Base-by-base conservation (phyloP, 2,888 invertebrate genomes). In the Norana najaformis region DNA sequence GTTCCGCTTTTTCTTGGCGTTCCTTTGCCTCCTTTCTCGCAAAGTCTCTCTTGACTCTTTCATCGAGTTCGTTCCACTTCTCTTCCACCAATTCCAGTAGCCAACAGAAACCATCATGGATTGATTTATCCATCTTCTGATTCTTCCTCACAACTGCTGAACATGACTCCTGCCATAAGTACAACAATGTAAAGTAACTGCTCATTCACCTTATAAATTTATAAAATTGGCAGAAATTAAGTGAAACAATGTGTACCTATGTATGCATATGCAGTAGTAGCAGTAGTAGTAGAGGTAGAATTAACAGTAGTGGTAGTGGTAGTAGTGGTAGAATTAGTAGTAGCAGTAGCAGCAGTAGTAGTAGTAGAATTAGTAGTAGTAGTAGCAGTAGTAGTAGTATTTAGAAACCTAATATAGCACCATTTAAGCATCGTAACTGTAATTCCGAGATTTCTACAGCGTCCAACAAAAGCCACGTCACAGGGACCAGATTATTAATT, bases 101-200 rank as follows among this genome's bases (percentile, higher is more conserved):
- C 85, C 85, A 85, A 35, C 23, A 23, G 85, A 85, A 36, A 6
- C 85, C 85, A 16, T 36, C 37, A 8, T 34, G 34, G 23, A 90
- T 88, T 23, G 90, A 90, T n/a, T 85, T 38, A 36, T 90, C 90
- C 30, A 90, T 88, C 36, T 83, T 69, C 20, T 20, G 82, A 47
- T 39, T 85, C 18, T 82, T 90, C 47, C n/a, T 85, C 39, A 88
- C 34, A 41, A 36, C 37, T 30, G 90, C 90, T 47, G 90, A 88
- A 53, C 90, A 90, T 18, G 85, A 88, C 53, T 90, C 83, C 90
- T 90, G 30, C n/a, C n/a, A 47, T n/a, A 30, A 69, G 69, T 69
- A 69, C 11, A 30, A 11, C 8, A 69, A n/a, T 30, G 53, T 30
- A 53, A 53, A 5, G 30, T 23, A 53, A 3, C 53, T 5, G 53